Base-by-base conservation (phyloP, 1,140 invertebrate genomes). In the Hycleus phaleratus region DNA sequence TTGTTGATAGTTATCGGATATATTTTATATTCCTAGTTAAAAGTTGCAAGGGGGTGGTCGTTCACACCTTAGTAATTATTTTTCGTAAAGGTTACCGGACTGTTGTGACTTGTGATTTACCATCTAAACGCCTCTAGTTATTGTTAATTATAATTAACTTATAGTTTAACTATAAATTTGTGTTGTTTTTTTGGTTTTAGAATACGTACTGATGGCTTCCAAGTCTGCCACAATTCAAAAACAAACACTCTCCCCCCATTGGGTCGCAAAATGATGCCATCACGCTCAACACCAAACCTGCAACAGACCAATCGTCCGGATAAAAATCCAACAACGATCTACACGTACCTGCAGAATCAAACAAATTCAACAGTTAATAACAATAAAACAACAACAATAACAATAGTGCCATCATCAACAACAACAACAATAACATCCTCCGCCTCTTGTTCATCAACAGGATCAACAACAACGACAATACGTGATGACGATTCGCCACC, bases 281-380 rank as follows among this genome's bases (percentile, higher is more conserved):
- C 71, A 42, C 69, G 71, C 54, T 78, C 76, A 42, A 75, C 74
- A n/a, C 75, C 76, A 4, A 77, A 78, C 63, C 66, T 77, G 38
- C 66, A 68, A 32, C 64, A 69, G 54, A 32, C 58, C n/a, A 58
- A 38, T 40, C 49, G 50, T 9, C 26, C 52, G 3, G 60, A 66
- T 24, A 67, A 58, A 59, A 60, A 60, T 44, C 48, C 59, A 61
- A 53, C 60, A 9, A 67, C 68, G 39, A 65, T 72, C 39, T 74
- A 73, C 59, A 68, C 72, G 9, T 73, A 74, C 60, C 63, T 75
- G 45, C 70, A 71, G 12, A 71, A 70, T 51, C 70, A 70, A 49
- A 65, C 70, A 24, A 65, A 55, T 46, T 53, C 46, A n/a, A 45
- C 44, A 26, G 6, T 32, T 32, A 5, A 32, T 32, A 32, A 32